These are phyloP conservation scores for Scaeva pyrastri DNA, from an alignment of 2,888 invertebrate species.

Conservation along the genomic window DNA sequence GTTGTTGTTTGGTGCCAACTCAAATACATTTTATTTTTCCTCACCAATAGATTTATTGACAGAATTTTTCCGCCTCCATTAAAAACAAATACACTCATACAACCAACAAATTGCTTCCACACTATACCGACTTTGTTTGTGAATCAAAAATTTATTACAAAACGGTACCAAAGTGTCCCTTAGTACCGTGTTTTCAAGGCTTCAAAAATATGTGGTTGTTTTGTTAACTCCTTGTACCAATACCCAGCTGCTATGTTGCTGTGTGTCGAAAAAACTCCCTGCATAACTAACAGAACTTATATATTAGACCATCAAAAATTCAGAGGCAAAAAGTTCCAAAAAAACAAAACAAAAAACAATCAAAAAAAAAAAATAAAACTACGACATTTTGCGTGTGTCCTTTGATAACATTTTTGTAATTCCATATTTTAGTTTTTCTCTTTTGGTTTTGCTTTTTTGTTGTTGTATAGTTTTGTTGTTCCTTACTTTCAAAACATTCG, in stretches of 20 bases:
- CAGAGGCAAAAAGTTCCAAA: neutral
- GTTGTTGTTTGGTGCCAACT: no score
- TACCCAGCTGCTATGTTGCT: no score
- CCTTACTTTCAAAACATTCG: slow-evolving; percentile 46
- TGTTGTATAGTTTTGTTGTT: neutral
- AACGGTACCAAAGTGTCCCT: slow-evolving; percentile 11
- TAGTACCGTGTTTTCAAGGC: neutral
- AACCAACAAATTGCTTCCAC: slow-evolving; percentile 8
- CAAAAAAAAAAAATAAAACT: neutral
- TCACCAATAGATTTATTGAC: neutral
- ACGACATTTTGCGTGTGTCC: slow-evolving; percentile 21
- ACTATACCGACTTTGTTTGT: neutral
- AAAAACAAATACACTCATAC: neutral
- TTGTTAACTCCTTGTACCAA: neutral
- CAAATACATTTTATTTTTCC: no score
- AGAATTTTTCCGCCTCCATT: neutral
- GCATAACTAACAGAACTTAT: slow-evolving; percentile 3
- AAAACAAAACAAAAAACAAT: slow-evolving; percentile 5
- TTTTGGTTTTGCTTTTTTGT: neutral
- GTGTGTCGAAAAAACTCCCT: neutral
- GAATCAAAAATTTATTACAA: slow-evolving; percentile 1
- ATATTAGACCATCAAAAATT: slow-evolving; percentile 12
- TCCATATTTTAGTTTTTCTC: slow-evolving; percentile 27
- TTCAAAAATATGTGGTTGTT: neutral
- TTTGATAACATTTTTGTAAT: slow-evolving; percentile 32